These are phyloP conservation scores for Rhodinocichla rosea DNA, from an alignment of 2,113 vertebrate species.

Conservation along the genomic window DNA sequence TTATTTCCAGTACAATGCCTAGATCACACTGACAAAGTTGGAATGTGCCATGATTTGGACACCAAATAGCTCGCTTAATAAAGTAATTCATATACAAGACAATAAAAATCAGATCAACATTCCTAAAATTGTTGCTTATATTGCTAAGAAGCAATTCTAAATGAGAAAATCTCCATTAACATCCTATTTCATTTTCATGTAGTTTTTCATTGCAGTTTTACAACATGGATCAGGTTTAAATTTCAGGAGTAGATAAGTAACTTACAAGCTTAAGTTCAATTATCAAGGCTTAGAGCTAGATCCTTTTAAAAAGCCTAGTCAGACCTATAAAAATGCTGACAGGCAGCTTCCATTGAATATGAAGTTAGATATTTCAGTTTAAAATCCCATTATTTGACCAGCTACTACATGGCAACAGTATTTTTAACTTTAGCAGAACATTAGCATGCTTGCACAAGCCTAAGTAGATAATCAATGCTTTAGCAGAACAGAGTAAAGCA, in stretches of 20 bases:
- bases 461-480: not conserved
- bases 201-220: not conserved
- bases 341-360: not conserved
- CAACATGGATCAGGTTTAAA: not conserved
- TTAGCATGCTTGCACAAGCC: not conserved
- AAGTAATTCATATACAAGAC: constrained; percentile 11
- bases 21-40: constrained; percentile 56
- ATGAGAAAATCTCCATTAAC: not conserved
- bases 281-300: not conserved
- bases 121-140: constrained; percentile 3
- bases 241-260: constrained; percentile 35
- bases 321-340: constrained; percentile 11
- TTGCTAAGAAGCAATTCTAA: not conserved
- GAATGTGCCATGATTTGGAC: constrained; percentile 17
- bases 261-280: constrained; percentile 16
- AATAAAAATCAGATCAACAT: not conserved
- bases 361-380: not conserved
- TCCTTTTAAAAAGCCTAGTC: not conserved
- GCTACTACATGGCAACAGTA: not conserved
- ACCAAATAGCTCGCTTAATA: constrained; percentile 29
- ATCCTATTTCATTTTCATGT: not conserved
- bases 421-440: not conserved
- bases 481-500: not conserved
- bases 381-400: not conserved
- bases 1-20: constrained; percentile 56